phyloP scores from a whole-genome alignment of 1,140 invertebrate genomes.

The Paralvinella palmiformis region DNA sequence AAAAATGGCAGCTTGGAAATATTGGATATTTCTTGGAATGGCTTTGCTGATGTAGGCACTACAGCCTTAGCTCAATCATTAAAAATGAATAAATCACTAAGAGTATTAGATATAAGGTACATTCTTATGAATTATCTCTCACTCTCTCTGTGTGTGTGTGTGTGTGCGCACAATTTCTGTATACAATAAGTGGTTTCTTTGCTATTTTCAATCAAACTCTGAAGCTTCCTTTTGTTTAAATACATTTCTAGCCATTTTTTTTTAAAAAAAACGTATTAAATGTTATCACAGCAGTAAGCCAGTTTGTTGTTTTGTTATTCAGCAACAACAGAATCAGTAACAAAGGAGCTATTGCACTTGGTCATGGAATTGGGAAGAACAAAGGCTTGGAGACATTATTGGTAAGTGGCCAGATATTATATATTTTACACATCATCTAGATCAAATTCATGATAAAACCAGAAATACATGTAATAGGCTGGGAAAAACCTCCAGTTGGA shows the following conservation, averaged over 20 bases:
- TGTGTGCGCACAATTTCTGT: no score
- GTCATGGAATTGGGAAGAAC: conserved; percentile 31
- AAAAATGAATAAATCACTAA: conserved; percentile 31
- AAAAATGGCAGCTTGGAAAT: conserved; percentile 35
- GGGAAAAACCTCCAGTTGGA: no score
- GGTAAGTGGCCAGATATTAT: conserved; percentile 24
- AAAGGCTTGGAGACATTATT: conserved; percentile 33
- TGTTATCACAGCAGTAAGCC: no score
- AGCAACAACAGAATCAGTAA: conserved; percentile 39
- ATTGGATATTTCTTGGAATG: conserved; percentile 41
- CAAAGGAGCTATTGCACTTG: conserved; percentile 26
- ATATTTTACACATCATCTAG: no score
- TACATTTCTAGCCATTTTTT: no score
- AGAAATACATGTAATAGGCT: no score
- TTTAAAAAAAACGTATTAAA: no score
- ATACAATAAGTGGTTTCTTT: no score
- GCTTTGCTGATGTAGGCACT: conserved; percentile 26
- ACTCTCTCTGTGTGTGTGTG: not conserved
- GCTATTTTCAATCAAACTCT: no score
- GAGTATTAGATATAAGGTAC: conserved; percentile 40
- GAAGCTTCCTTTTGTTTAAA: no score
- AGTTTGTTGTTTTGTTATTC: conserved; percentile 19
- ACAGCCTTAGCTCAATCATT: conserved; percentile 28
- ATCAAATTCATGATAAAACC: no score
- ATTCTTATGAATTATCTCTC: not conserved